Evolutionary conservation across 2,797 vertebrate genomes (phyloP).

Genomic region (Amniataba percoides): DNA sequence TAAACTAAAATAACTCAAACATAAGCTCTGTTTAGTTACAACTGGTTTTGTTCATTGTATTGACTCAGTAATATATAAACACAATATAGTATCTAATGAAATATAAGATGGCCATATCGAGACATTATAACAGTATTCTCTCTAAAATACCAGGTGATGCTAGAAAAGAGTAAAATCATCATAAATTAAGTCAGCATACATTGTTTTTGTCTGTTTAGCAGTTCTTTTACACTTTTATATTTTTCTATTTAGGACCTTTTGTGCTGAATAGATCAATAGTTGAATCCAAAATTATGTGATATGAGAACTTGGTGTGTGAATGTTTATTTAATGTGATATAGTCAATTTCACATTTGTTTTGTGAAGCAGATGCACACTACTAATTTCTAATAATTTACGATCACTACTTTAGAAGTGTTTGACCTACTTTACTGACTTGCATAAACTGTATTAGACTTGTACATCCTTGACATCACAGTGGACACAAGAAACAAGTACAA

Average conservation of each 20-base stretch:
- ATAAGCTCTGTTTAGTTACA: neutral
- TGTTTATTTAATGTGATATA: neutral
- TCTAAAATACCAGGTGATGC: neutral
- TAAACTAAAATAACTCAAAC: neutral
- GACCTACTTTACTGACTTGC: neutral
- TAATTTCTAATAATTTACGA: too few relatives aligned
- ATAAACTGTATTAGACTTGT: neutral
- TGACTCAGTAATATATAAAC: neutral
- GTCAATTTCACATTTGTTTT: constrained; percentile 1
- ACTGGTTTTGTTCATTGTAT: neutral
- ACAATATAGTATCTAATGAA: neutral
- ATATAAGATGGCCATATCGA: neutral
- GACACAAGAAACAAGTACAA: neutral
- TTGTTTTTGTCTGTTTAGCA: neutral
- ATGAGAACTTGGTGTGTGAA: neutral
- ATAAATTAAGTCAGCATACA: too few relatives aligned
- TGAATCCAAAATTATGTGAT: neutral
- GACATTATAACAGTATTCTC: neutral
- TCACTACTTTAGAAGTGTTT: neutral
- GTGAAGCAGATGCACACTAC: neutral
- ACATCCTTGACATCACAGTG: neutral
- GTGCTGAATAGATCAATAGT: too few relatives aligned
- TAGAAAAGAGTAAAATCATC: too few relatives aligned
- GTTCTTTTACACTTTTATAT: neutral
- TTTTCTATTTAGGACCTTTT: neutral